phyloP scores from a whole-genome alignment of 2,888 invertebrate species.

The Cryptocephalus moraei region DNA sequence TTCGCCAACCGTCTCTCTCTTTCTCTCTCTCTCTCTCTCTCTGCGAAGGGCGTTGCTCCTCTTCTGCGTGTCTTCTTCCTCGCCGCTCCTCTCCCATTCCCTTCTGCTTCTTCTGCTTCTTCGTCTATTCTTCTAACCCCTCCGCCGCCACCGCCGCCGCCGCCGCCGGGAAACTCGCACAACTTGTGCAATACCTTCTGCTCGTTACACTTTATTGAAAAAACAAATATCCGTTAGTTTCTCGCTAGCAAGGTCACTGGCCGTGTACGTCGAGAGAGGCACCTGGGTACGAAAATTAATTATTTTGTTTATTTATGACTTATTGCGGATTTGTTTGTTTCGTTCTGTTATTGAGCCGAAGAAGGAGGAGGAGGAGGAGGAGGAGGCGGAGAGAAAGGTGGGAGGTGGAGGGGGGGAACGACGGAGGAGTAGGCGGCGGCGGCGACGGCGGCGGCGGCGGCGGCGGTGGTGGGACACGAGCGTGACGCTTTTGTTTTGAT shows the following conservation, averaged over 20 bases:
- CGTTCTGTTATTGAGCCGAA: constrained; percentile 7
- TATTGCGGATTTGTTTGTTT: constrained; percentile 9
- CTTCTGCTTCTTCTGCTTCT: no score
- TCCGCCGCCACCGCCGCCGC: constrained; percentile 1
- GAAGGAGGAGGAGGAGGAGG: constrained; percentile 1
- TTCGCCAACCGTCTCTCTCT: no score
- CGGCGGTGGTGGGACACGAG: constrained; percentile 1
- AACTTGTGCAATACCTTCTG: constrained; percentile 6
- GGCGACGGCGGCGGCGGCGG: not conserved
- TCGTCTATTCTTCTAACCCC: not conserved
- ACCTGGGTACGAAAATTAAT: constrained; percentile 9
- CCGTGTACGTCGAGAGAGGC: constrained; percentile 7
- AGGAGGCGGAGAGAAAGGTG: not conserved
- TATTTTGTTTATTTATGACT: constrained; percentile 11
- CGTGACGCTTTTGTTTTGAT: constrained; percentile 6
- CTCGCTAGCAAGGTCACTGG: constrained; percentile 7
- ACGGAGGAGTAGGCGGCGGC: constrained; percentile 2
- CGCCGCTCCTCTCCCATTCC: no score
- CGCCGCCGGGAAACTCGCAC: constrained; percentile 2
- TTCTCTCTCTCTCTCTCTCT: no score
- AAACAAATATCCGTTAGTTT: constrained; percentile 4
- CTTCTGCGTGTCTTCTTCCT: no score
- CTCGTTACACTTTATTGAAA: constrained; percentile 4
- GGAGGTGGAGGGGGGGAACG: not conserved
- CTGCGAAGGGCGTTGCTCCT: no score